A percentile compares a stretch with the other conserved stretches of the same genome.
phyloP scores from a whole-genome alignment of 2,888 invertebrate genomes.

The Acronicta aceris region DNA sequence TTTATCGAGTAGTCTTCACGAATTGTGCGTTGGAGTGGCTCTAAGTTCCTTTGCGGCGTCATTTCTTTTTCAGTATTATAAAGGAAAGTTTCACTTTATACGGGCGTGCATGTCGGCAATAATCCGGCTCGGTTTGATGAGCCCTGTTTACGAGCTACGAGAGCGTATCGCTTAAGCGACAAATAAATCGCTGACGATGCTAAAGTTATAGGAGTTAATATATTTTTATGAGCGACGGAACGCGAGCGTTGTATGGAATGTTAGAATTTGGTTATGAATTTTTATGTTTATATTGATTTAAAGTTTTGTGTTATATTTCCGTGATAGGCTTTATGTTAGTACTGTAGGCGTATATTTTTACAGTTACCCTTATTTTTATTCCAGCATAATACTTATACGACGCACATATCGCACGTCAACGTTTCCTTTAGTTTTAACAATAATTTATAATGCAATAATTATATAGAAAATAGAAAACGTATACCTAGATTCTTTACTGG shows the following conservation, averaged over 20 bases:
- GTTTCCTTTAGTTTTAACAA: too few species aligned
- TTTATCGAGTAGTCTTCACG: conserved; percentile 47
- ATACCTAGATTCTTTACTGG: too few species aligned
- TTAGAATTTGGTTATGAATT: conserved; percentile 69
- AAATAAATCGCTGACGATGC: conserved; percentile 84
- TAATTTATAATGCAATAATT: too few species aligned
- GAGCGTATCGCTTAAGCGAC: conserved; percentile 78
- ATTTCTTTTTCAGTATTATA: conserved; percentile 50
- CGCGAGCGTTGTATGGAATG: conserved; percentile 68
- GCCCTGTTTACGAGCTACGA: conserved; percentile 78
- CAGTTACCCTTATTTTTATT: conserved; percentile 19
- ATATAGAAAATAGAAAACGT: too few species aligned
- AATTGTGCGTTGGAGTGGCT: conserved; percentile 42
- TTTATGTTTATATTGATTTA: conserved; percentile 54
- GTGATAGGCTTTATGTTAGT: conserved; percentile 22
- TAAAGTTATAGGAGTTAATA: conserved; percentile 84
- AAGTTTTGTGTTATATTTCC: conserved; percentile 51
- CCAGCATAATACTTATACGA: conserved; percentile 6
- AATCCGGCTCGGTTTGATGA: conserved; percentile 76
- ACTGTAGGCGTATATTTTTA: conserved; percentile 21
- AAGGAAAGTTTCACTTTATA: conserved; percentile 68
- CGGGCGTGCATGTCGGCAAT: conserved; percentile 74
- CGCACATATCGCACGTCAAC: conserved; percentile 2
- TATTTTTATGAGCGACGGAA: conserved; percentile 77
- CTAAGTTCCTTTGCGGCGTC: conserved; percentile 47